Conservation (phyloP, 2,888 invertebrate species). For the Callimorpha dominula region DNA sequence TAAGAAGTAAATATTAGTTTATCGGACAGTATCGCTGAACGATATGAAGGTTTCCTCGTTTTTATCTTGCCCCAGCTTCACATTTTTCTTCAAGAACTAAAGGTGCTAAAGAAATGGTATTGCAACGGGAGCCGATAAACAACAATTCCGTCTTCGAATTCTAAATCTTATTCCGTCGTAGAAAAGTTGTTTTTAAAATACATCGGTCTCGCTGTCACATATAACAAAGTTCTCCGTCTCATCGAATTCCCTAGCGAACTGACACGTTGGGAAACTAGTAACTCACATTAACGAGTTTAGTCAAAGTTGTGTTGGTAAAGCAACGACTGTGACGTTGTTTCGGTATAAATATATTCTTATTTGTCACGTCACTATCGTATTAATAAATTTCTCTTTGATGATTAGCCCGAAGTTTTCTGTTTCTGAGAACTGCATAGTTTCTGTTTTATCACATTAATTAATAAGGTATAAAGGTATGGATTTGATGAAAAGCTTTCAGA, state of each 20-base stretch:
- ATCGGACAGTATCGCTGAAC: not conserved
- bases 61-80: slow-evolving; percentile 10
- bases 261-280: slow-evolving; percentile 52
- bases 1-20: not conserved
- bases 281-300: slow-evolving; percentile 58
- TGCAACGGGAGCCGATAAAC: slow-evolving; percentile 32
- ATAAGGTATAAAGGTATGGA: too few relatives aligned
- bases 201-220: slow-evolving; percentile 27
- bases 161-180: slow-evolving; percentile 33
- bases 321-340: slow-evolving; percentile 25
- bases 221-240: slow-evolving; percentile 45
- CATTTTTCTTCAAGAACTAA: slow-evolving; percentile 27
- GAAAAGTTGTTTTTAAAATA: slow-evolving; percentile 37
- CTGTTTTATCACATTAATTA: too few relatives aligned
- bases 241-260: slow-evolving; percentile 48
- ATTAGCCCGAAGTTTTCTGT: too few relatives aligned
- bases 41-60: not conserved
- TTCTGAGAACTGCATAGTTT: too few relatives aligned
- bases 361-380: too few relatives aligned
- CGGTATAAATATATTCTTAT: slow-evolving; percentile 27
- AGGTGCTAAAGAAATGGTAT: slow-evolving; percentile 41
- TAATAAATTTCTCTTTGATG: too few relatives aligned
- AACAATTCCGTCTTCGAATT: slow-evolving; percentile 25
- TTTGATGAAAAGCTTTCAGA: too few relatives aligned
- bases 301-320: slow-evolving; percentile 41